Base-by-base conservation (phyloP, 2,888 invertebrate genomes). In the Heliconius ismenius region DNA sequence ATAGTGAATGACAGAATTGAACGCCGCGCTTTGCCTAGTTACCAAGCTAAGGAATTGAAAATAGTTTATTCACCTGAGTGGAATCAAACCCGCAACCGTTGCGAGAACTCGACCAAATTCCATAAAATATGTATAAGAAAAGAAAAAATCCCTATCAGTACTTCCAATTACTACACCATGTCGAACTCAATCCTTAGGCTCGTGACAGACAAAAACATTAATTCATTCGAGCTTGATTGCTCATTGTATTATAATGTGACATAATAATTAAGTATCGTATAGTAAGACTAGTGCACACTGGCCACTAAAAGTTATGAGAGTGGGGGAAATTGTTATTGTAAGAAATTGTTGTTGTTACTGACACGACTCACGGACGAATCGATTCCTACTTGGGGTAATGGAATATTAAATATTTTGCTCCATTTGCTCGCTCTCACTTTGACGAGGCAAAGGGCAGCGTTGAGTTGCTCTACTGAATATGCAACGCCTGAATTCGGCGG, bases 211-310 rank as follows among this genome's bases (percentile, higher is more conserved):
- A 78, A 76, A 79, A 78, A 75, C 78, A 70, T 79, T 79, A 79
- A 81, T 82, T 84, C 83, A 85, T 87, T 82, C 84, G 82, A 77
- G 82, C 82, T 84, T 90, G 90, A 91, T 92, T 90, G 91, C 87
- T 85, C 86, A 92, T 92, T 92, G 91, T 92, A 90, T 91, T 91
- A 84, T 90, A 91, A 91, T 91, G 84, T 82, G 89, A 83, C 85
- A 83, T 75, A 77, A 80, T 83, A 82, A 82, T 82, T 80, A 80
- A 82, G 81, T 82, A 79, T 76, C 78, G 76, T 73, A 36, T 39
- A 62, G 81, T 82, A 82, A 78, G 81, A 73, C 75, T 65, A 67
- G 49, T 80, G 13, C 76, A 81, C 82, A 83, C 74, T 75, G 68
- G 67, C 69, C 28, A 73, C 60, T 77, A 60, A 49, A 21, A 18